Conservation (phyloP, 2,113 vertebrate species). For the Eurystomus gularis region DNA sequence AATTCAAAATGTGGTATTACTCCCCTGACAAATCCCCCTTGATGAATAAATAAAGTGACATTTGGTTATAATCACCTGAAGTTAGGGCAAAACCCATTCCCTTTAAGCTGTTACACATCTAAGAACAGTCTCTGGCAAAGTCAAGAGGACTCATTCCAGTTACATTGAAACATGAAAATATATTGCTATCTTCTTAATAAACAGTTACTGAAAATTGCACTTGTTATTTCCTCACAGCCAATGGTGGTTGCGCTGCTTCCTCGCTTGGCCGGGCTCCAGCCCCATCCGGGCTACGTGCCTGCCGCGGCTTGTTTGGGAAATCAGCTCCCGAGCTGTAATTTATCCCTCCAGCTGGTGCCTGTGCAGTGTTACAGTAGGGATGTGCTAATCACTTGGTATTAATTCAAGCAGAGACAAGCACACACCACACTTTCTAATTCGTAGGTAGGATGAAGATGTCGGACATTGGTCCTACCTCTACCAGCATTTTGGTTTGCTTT, state of each 20-base stretch:
- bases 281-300: neutral
- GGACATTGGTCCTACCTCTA: neutral
- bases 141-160: neutral
- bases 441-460: neutral
- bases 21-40: neutral
- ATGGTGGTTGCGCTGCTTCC: neutral
- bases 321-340: neutral
- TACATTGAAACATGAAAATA: neutral
- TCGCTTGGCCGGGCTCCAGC: neutral
- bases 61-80: neutral
- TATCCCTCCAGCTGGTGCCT: constrained; percentile 46
- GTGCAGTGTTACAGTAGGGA: neutral
- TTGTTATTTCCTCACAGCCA: neutral
- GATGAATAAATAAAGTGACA: neutral
- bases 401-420: constrained; percentile 6
- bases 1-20: neutral
- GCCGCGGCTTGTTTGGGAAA: constrained; percentile 20
- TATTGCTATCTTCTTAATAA: neutral
- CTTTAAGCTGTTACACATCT: neutral
- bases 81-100: neutral
- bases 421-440: neutral
- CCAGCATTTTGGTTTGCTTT: neutral
- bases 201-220: neutral
- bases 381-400: constrained; percentile 24
- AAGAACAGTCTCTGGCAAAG: neutral